A percentile compares a stretch with the other conserved stretches of the same genome.
Evolutionary conservation across 1,140 invertebrate species (phyloP).

Genomic region (Cydia amplana): DNA sequence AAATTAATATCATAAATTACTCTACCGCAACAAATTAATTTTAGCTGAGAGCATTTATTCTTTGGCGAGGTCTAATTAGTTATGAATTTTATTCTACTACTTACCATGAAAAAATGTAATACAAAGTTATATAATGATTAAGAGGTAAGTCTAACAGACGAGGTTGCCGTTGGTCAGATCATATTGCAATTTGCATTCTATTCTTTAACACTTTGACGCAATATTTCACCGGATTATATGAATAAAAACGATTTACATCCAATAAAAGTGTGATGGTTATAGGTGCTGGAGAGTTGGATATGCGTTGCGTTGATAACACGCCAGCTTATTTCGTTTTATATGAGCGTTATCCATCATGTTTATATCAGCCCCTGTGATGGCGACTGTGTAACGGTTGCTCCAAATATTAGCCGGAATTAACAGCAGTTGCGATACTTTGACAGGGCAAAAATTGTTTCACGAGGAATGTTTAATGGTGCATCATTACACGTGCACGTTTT

Average conservation of each 20-base stretch:
- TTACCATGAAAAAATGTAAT: too few relatives aligned
- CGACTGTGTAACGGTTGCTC: conserved; percentile 64
- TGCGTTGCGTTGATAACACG: conserved; percentile 34
- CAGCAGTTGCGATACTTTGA: conserved; percentile 68
- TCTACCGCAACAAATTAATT: neutral
- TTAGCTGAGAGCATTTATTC: neutral
- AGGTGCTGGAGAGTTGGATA: neutral
- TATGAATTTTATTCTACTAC: too few relatives aligned
- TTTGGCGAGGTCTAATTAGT: too few relatives aligned
- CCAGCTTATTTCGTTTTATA: conserved; percentile 56
- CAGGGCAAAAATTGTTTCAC: conserved; percentile 59
- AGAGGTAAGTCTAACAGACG: too few relatives aligned
- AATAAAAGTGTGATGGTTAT: neutral
- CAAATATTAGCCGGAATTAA: conserved; percentile 72
- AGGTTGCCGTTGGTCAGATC: too few relatives aligned
- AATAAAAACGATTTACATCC: neutral
- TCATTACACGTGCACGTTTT: neutral
- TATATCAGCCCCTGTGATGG: conserved; percentile 65
- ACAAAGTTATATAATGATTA: too few relatives aligned
- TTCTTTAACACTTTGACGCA: neutral
- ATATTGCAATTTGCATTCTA: neutral
- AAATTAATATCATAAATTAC: neutral
- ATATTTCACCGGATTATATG: neutral
- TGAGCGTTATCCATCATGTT: conserved; percentile 71
- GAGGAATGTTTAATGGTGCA: conserved; percentile 44